Base-by-base conservation (phyloP, 2,888 invertebrate genomes). In the Synanthedon andrenaeformis region DNA sequence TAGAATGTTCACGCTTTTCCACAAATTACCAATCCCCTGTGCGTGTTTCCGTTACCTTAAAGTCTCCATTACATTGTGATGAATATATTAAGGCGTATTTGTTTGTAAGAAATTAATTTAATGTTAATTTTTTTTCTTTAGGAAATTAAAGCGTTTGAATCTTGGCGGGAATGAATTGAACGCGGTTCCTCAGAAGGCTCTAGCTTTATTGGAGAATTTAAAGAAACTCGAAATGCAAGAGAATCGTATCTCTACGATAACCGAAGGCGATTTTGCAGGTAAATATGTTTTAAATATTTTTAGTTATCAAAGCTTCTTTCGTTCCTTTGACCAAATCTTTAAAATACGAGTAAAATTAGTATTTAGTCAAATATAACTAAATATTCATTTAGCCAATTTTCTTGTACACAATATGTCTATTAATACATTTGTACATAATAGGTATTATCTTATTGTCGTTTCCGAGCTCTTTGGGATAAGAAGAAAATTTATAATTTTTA, bases 161-260 rank as follows among this genome's bases (percentile, higher is more conserved):
- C 89, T 96, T 59, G 96, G 96, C 41, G 95, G 94, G 54, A 96
- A 96, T 74, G 92, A 92, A 58, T 82, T 96, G 67, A 90, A 91
- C 42, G 86, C 89, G 11, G 91, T 96, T 51, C 96, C 96, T 12
- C 94, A 94, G 65, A 91, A 92, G 69, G 92, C 96, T 0, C 90
- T 96, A n/a, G 91, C 92, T 1, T 90, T 93, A 56, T 85, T 96
- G 61, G 93, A 93, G 67, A 94, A 92, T 64, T 81, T 96, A 61
- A 94, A 93, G 76, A 96, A 94, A 69, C 88, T 96, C 52, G 96
- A 96, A 80, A 91, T 96, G 87, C 96, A 96, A 70, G 95, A 96
- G 72, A 96, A 96, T 73, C 90, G 91, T 60, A 94, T 96, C 57
- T 88, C 90, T 49, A 82, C 89, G 41, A 95, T 96, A 60, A 84